These are phyloP conservation scores for Caenorhabditis latens DNA, from an alignment of 1,140 invertebrate species.

Conservation along the genomic window DNA sequence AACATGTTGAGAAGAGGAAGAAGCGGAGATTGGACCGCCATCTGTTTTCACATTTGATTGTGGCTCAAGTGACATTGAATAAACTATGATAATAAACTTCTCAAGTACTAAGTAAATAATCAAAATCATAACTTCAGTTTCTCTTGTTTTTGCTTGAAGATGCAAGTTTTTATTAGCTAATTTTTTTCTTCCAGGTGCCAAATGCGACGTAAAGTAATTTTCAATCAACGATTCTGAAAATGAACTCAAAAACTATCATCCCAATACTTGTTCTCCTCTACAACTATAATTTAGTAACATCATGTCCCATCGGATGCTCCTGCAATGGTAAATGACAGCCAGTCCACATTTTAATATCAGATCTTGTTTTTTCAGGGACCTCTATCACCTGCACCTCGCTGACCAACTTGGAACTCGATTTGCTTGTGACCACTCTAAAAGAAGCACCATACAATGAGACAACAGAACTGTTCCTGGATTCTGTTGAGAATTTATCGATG, in stretches of 20 bases:
- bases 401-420: neutral
- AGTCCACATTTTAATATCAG: neutral
- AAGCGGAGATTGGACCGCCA: neutral
- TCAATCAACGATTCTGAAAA: neutral
- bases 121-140: too few relatives aligned
- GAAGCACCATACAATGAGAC: slow-evolving; percentile 2
- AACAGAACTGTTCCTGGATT: neutral
- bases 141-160: too few relatives aligned
- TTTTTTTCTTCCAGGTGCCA: neutral
- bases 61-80: neutral
- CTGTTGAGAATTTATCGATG: neutral
- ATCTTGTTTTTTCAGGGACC: neutral
- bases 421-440: neutral
- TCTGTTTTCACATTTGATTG: slow-evolving; percentile 47
- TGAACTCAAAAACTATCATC: neutral
- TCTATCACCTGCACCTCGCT: neutral
- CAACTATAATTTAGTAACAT: too few relatives aligned
- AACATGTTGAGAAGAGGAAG: slow-evolving; percentile 34
- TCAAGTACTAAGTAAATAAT: neutral
- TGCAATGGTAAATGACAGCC: neutral
- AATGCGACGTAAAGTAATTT: slow-evolving; percentile 5
- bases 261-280: neutral
- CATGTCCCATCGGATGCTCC: neutral
- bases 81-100: slow-evolving; percentile 39
- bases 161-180: too few relatives aligned